These are phyloP conservation scores for Astropecten irregularis DNA, from an alignment of 53 echinoderm and acorn worm genomes.

Conservation along the genomic window DNA sequence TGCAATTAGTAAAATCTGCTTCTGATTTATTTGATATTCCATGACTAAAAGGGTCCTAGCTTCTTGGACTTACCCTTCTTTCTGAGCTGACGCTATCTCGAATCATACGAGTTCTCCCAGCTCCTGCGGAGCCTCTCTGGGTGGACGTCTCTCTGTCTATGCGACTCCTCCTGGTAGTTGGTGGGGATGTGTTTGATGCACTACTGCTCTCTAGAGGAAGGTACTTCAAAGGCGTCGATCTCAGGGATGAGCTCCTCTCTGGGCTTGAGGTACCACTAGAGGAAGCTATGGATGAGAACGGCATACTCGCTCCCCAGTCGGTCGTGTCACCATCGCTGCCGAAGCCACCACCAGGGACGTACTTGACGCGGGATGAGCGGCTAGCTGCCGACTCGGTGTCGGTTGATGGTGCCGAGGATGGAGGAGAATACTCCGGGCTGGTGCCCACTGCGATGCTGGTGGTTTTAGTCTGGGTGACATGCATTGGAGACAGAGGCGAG, in stretches of 20 bases:
- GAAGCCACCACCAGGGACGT: conserved; percentile 27
- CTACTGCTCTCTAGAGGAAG: conserved; percentile 40
- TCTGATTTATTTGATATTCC: no score
- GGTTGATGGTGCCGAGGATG: conserved; percentile 80
- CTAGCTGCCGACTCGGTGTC: conserved; percentile 71
- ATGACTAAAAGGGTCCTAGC: no score
- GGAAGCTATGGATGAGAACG: conserved; percentile 70
- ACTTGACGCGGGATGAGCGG: conserved; percentile 42
- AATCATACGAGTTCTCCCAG: conserved; percentile 25
- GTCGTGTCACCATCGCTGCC: conserved; percentile 54
- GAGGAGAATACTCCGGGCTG: conserved; percentile 84
- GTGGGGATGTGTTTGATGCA: conserved; percentile 35
- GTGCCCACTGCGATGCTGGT: conserved; percentile 83
- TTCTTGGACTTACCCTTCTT: conserved; percentile 37
- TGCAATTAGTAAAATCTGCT: no score
- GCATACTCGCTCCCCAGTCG: conserved; percentile 51
- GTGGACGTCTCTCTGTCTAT: conserved; percentile 23
- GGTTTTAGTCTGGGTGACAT: conserved; percentile 50
- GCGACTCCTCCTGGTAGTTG: conserved; percentile 38
- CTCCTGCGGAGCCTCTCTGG: conserved; percentile 14
- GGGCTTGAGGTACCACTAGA: conserved; percentile 82
- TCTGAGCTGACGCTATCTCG: conserved; percentile 40
- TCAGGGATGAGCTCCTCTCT: conserved; percentile 64
- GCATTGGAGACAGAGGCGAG: conserved; percentile 57
- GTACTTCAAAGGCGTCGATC: conserved; percentile 48